phyloP scores from a whole-genome alignment of 2,888 invertebrate species.

The Mythimna lalbum region DNA sequence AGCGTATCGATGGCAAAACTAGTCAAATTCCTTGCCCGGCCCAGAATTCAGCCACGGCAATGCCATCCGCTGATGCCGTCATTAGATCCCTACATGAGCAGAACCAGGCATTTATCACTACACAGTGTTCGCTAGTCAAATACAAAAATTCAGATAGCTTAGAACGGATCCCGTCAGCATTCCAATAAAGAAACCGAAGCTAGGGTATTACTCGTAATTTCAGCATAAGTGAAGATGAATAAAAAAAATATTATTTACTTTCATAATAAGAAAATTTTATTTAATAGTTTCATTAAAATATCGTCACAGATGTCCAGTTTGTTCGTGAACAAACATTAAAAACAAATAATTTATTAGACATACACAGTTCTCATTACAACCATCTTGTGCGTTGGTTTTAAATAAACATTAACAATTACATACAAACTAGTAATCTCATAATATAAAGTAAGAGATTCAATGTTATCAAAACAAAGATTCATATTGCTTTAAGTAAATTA shows the following conservation, averaged over 20 bases:
- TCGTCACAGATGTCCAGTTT: conserved; percentile 82
- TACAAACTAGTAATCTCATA: conserved; percentile 87
- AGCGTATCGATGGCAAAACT: too few relatives aligned
- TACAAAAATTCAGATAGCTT: too few relatives aligned
- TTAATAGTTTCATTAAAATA: conserved; percentile 85
- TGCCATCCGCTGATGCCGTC: too few relatives aligned
- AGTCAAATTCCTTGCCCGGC: too few relatives aligned
- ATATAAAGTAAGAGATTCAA: conserved; percentile 86
- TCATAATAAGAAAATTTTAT: conserved; percentile 82
- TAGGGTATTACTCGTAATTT: too few relatives aligned
- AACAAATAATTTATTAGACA: conserved; percentile 89
- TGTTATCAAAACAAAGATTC: conserved; percentile 71
- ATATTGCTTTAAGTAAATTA: conserved; percentile 74
- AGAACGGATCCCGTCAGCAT: too few relatives aligned
- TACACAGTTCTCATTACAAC: conserved; percentile 77
- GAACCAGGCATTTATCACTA: too few relatives aligned
- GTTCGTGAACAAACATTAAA: conserved; percentile 78
- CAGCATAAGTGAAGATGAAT: not conserved
- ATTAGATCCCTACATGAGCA: too few relatives aligned
- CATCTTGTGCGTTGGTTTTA: conserved; percentile 84
- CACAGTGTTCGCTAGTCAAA: too few relatives aligned
- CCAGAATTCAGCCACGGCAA: too few relatives aligned
- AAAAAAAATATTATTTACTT: conserved; percentile 49
- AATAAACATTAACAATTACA: conserved; percentile 84
- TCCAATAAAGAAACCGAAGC: too few relatives aligned